Evolutionary conservation across 2,113 vertebrate species (phyloP).

Genomic region (Anolis carolinensis): DNA sequence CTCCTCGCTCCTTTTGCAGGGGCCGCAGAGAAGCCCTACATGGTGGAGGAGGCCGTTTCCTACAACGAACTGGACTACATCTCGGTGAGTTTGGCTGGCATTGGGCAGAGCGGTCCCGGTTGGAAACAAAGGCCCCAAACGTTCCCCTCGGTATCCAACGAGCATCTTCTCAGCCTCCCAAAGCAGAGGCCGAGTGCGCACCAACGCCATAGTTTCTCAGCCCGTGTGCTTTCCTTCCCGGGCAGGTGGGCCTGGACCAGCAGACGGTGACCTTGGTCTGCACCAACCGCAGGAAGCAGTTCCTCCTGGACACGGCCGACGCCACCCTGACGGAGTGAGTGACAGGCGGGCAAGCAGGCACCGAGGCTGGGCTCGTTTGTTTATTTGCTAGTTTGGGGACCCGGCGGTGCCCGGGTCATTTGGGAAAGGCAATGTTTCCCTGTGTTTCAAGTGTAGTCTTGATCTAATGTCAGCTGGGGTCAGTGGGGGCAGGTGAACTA

Average conservation of each 20-base stretch:
- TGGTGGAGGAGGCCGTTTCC: slow-evolving; percentile 92
- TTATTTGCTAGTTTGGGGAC: too few relatives aligned
- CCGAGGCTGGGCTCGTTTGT: too few relatives aligned
- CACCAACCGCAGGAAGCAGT: slow-evolving; percentile 92
- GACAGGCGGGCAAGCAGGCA: too few relatives aligned
- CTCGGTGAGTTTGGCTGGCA: slow-evolving; percentile 82
- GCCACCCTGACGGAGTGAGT: slow-evolving; percentile 88
- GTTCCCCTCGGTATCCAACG: too few relatives aligned
- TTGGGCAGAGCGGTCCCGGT: too few relatives aligned
- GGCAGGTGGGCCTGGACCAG: slow-evolving; percentile 93
- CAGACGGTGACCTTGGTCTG: slow-evolving; percentile 92
- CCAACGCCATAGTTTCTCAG: neutral
- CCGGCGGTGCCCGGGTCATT: too few relatives aligned
- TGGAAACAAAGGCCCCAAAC: neutral
- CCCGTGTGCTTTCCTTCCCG: neutral
- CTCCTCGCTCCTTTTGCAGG: slow-evolving; percentile 73
- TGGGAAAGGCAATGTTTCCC: too few relatives aligned
- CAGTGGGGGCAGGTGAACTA: too few relatives aligned
- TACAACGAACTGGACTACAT: slow-evolving; percentile 96
- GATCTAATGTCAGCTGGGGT: too few relatives aligned
- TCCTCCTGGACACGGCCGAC: slow-evolving; percentile 91
- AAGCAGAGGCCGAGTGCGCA: neutral
- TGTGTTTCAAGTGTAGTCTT: too few relatives aligned
- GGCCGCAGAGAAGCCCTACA: slow-evolving; percentile 95
- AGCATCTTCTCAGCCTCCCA: too few relatives aligned